Conservation (phyloP, 2,113 vertebrate species). For the Crypturellus undulatus region DNA sequence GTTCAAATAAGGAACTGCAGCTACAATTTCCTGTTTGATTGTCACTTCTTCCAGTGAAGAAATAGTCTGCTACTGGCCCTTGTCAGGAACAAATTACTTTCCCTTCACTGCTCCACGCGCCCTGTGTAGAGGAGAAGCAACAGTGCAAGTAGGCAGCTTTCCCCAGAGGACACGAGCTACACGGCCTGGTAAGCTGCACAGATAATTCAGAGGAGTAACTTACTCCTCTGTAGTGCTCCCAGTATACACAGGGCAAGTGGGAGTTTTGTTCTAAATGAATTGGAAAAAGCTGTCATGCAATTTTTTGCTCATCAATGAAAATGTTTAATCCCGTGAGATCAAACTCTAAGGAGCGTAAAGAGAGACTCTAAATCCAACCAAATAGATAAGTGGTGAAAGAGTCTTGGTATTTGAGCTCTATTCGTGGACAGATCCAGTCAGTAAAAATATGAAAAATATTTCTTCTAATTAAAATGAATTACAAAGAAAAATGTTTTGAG, state of each 20-base stretch:
- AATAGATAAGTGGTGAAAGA: constrained; percentile 13
- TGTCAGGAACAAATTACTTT: constrained; percentile 72
- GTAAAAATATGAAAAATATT: neutral
- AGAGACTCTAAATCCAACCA: neutral
- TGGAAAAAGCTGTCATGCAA: neutral
- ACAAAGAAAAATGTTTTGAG: neutral
- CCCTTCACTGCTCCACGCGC: constrained; percentile 37
- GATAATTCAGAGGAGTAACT: neutral
- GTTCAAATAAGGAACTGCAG: constrained; percentile 55
- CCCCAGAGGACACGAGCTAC: constrained; percentile 32
- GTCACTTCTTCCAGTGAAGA: constrained; percentile 70
- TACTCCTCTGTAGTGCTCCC: neutral
- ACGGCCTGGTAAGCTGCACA: neutral
- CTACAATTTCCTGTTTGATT: constrained; percentile 59
- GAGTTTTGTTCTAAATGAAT: neutral
- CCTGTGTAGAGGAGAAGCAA: constrained; percentile 24
- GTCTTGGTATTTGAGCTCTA: neutral
- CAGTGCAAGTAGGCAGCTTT: constrained; percentile 31
- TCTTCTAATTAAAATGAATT: constrained; percentile 3
- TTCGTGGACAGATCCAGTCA: neutral
- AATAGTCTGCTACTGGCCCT: constrained; percentile 70
- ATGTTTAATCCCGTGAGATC: neutral
- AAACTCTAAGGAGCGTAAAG: neutral
- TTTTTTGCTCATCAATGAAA: neutral
- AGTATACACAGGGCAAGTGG: neutral